These are phyloP conservation scores for Lottia gigantea DNA, from an alignment of 2,888 invertebrate species.

Conservation along the genomic window DNA sequence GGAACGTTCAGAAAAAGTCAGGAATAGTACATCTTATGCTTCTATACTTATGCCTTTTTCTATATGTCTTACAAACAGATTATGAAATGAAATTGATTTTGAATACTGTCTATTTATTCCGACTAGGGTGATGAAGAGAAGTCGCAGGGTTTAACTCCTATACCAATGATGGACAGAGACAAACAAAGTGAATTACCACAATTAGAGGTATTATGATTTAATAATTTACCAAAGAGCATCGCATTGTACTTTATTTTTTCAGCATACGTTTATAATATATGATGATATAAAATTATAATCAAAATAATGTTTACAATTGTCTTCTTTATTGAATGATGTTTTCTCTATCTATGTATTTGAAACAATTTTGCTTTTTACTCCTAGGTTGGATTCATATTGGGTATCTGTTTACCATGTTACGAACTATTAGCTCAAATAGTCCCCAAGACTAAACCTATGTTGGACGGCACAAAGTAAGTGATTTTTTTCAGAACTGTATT, in stretches of 20 bases:
- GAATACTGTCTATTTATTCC: too few relatives aligned
- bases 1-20: too few relatives aligned
- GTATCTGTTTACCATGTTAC: slow-evolving; percentile 86
- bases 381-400: slow-evolving; percentile 82
- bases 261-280: too few relatives aligned
- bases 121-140: slow-evolving; percentile 77
- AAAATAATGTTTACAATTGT: too few relatives aligned
- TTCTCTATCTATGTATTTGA: too few relatives aligned
- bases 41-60: too few relatives aligned
- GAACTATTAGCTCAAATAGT: slow-evolving; percentile 76
- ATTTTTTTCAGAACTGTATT: background rate
- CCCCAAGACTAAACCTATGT: slow-evolving; percentile 77
- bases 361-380: background rate
- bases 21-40: too few relatives aligned
- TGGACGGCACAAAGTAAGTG: slow-evolving; percentile 74
- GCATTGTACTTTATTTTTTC: too few relatives aligned
- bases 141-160: slow-evolving; percentile 77
- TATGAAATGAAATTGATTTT: too few relatives aligned
- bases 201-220: slow-evolving; percentile 74
- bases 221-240: background rate
- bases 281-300: too few relatives aligned
- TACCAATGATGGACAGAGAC: slow-evolving; percentile 84
- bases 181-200: slow-evolving; percentile 80
- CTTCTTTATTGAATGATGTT: too few relatives aligned
- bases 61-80: too few relatives aligned